Evolutionary conservation across 2,888 invertebrate genomes (phyloP).

Genomic region (Craniophora ligustri): DNA sequence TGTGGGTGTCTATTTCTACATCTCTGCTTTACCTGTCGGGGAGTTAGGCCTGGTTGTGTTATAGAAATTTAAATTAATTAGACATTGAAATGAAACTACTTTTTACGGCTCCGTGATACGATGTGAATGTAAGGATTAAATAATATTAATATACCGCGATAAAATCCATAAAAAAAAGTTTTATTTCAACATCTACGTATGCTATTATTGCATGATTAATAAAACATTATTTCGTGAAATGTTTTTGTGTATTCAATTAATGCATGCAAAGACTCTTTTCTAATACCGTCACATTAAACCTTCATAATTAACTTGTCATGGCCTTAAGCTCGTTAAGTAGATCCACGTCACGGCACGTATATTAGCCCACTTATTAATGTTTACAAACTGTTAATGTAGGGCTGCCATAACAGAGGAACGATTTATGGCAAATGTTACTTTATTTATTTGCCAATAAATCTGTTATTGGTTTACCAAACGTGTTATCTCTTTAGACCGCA

Average conservation of each 20-base stretch:
- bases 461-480: background rate
- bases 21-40: too few species aligned
- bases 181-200: too few species aligned
- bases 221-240: background rate
- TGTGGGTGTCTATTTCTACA: too few species aligned
- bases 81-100: too few species aligned
- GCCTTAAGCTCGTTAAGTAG: constrained; percentile 33
- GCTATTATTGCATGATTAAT: too few species aligned
- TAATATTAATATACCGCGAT: too few species aligned
- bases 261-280: background rate
- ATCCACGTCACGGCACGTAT: constrained; percentile 22
- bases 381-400: constrained; percentile 23
- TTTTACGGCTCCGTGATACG: too few species aligned
- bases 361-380: constrained; percentile 33
- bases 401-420: constrained; percentile 5
- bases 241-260: background rate
- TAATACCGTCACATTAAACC: constrained; percentile 3
- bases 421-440: constrained; percentile 17
- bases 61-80: too few species aligned
- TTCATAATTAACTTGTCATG: constrained; percentile 9
- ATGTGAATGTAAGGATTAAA: too few species aligned
- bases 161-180: too few species aligned
- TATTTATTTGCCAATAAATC: constrained; percentile 3
- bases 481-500: background rate
- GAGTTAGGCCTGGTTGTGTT: too few species aligned